Conservation (phyloP, 2,797 vertebrate species). For the Enteromius treurensis region DNA sequence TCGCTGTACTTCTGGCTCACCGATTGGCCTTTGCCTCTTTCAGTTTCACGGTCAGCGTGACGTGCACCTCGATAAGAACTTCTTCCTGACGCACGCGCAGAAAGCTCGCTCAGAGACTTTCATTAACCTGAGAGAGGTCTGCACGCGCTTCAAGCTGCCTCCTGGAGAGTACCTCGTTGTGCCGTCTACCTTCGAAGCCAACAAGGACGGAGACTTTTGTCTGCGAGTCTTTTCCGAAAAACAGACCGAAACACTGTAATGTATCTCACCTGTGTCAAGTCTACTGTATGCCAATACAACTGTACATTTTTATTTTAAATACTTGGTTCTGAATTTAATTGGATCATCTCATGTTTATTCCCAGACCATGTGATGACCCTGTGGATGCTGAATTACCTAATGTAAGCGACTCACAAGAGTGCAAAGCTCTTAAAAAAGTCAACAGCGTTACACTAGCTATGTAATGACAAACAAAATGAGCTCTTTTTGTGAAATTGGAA, state of each 20-base stretch:
- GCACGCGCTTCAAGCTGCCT: conserved; percentile 78
- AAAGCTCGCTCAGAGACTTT: conserved; percentile 77
- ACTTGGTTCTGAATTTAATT: conserved; percentile 1
- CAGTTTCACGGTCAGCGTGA: conserved; percentile 75
- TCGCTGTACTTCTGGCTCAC: not conserved
- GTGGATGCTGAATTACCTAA: conserved; percentile 70
- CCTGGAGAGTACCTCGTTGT: conserved; percentile 86
- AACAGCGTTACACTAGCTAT: not conserved
- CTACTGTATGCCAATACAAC: not conserved
- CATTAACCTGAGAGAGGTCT: conserved; percentile 85
- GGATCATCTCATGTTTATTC: not conserved
- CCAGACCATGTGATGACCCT: conserved; percentile 77
- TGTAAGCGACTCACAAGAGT: conserved; percentile 62
- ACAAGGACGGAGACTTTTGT: conserved; percentile 86
- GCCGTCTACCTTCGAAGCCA: conserved; percentile 86
- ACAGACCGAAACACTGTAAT: conserved; percentile 75
- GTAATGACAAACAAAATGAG: not conserved
- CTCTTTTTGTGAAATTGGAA: not conserved
- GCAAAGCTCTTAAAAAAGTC: not conserved
- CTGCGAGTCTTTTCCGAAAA: conserved; percentile 89
- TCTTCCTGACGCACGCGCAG: conserved; percentile 78
- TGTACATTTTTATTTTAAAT: not conserved
- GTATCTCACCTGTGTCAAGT: not conserved
- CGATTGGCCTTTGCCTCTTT: conserved; percentile 30
- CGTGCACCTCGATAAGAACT: conserved; percentile 78